Conservation (phyloP, 2,888 invertebrate species). For the Drosophila pseudotakahashii region DNA sequence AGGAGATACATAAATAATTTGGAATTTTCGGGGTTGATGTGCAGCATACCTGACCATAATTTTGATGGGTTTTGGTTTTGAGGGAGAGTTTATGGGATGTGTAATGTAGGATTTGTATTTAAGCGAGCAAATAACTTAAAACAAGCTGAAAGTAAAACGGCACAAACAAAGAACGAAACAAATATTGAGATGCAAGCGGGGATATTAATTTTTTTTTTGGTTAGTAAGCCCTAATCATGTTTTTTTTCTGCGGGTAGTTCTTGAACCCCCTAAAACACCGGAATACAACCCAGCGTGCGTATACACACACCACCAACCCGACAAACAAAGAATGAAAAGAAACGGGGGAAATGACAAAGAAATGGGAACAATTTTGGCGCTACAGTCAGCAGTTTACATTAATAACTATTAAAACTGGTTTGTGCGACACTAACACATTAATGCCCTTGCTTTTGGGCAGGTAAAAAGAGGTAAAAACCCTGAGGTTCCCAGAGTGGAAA, state of each 20-base stretch:
- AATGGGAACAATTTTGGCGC: constrained; percentile 42
- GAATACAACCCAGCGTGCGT: constrained; percentile 37
- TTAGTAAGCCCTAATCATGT: neutral
- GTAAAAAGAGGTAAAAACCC: constrained; percentile 19
- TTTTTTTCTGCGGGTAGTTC: constrained; percentile 2
- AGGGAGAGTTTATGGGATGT: constrained; percentile 28
- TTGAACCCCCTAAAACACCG: constrained; percentile 10
- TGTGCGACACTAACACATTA: constrained; percentile 9
- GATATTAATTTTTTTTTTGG: neutral
- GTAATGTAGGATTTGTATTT: constrained; percentile 28
- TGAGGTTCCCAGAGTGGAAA: constrained; percentile 11
- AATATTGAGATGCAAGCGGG: constrained; percentile 20
- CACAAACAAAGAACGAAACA: constrained; percentile 38
- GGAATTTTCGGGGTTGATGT: constrained; percentile 11
- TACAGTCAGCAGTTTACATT: constrained; percentile 11
- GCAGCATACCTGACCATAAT: constrained; percentile 70
- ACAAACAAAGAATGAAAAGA: constrained; percentile 12
- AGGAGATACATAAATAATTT: constrained; percentile 1
- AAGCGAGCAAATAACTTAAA: constrained; percentile 44
- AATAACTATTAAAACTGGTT: constrained; percentile 51
- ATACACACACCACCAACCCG: constrained; percentile 50
- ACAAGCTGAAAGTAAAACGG: constrained; percentile 50
- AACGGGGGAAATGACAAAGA: constrained; percentile 15
- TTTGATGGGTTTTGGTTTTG: constrained; percentile 39
- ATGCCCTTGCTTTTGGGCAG: constrained; percentile 1